phyloP scores from a whole-genome alignment of 2,113 vertebrate genomes.

The Recurvirostra avosetta region DNA sequence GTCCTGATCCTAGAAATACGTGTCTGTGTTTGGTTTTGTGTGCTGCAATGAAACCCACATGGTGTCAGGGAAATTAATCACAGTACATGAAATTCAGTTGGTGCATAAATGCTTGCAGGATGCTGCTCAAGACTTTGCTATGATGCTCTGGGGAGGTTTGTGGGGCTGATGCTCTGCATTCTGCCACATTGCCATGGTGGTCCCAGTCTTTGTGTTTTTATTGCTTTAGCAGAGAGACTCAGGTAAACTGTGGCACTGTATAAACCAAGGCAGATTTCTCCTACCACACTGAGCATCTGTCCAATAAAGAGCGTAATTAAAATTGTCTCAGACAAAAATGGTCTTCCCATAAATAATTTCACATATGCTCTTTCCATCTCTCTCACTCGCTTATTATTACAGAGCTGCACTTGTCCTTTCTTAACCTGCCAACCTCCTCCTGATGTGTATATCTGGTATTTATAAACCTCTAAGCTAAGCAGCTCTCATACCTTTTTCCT shows the following conservation, averaged over 20 bases:
- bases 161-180: not conserved
- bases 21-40: slow-evolving; percentile 13
- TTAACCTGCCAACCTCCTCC: not conserved
- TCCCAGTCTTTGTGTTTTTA: not conserved
- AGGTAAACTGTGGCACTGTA: not conserved
- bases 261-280: not conserved
- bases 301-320: not conserved
- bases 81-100: not conserved
- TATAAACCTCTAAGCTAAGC: not conserved
- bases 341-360: not conserved
- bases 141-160: not conserved
- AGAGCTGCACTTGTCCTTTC: not conserved
- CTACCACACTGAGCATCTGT: not conserved
- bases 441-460: not conserved
- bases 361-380: not conserved
- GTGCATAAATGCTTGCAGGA: not conserved
- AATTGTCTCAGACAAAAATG: not conserved
- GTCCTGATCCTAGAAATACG: not conserved
- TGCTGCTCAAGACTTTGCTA: not conserved
- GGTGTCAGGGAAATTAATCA: slow-evolving; percentile 12
- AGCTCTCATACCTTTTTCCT: not conserved
- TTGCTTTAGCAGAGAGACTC: not conserved
- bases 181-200: not conserved
- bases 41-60: slow-evolving; percentile 1
- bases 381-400: not conserved